A percentile compares a stretch with the other conserved stretches of the same genome.
phyloP scores from a whole-genome alignment of 2,888 invertebrate genomes.

The Philereme vetulata region DNA sequence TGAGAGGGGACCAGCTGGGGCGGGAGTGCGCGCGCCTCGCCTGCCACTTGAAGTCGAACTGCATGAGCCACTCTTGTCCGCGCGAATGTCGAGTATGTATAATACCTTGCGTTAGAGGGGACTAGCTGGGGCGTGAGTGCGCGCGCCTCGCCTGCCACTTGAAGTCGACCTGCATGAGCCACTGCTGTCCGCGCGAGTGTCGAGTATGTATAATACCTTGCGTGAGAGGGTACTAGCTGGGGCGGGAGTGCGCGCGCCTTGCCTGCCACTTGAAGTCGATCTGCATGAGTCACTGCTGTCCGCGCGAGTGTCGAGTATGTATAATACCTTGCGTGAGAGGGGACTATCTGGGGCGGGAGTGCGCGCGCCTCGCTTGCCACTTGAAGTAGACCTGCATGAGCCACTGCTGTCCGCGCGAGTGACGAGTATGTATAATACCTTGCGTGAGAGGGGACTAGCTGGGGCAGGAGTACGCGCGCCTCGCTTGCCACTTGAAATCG shows the following conservation, averaged over 20 bases:
- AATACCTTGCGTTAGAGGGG: conserved; percentile 30
- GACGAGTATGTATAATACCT: conserved; percentile 42
- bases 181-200: conserved; percentile 90
- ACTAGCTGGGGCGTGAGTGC: conserved; percentile 62
- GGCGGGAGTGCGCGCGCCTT: conserved; percentile 45
- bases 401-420: conserved; percentile 92
- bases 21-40: conserved; percentile 69
- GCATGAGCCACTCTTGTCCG: conserved; percentile 97
- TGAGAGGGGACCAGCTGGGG: conserved; percentile 60
- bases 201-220: conserved; percentile 20
- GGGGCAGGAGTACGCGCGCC: conserved; percentile 46
- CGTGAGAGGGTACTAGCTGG: conserved; percentile 60
- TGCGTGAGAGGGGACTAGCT: conserved; percentile 59
- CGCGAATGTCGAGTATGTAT: conserved; percentile 69
- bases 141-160: conserved; percentile 91
- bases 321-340: conserved; percentile 27
- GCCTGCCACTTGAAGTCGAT: conserved; percentile 97
- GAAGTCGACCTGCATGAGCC: conserved; percentile 96
- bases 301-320: conserved; percentile 75
- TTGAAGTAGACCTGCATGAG: conserved; percentile 96
- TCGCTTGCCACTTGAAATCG: conserved; percentile 97
- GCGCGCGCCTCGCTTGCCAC: conserved; percentile 89
- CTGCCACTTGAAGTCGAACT: conserved; percentile 96
- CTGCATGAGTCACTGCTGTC: conserved; percentile 97
- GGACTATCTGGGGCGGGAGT: conserved; percentile 62